A percentile compares a stretch with the other conserved stretches of the same genome.
These are phyloP conservation scores for Prionailurus bengalensis DNA, from an alignment of 2,113 vertebrate genomes.

Conservation along the genomic window DNA sequence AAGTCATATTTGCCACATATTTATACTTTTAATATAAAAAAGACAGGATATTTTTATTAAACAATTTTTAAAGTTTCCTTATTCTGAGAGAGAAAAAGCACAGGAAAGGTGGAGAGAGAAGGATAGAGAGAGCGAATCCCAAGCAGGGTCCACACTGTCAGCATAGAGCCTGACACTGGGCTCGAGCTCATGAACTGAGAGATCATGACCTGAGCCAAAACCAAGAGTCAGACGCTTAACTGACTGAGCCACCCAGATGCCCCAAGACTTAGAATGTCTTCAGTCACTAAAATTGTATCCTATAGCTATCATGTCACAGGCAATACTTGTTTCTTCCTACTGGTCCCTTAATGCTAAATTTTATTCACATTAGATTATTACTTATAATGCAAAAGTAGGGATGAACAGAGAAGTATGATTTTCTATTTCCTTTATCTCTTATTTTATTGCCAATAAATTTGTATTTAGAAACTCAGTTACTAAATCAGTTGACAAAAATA, in stretches of 20 bases:
- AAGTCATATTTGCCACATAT: neutral
- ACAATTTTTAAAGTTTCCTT: no score
- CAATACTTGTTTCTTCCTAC: slow-evolving; percentile 16
- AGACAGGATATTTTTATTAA: neutral
- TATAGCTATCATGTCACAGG: neutral
- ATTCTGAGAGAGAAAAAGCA: no score
- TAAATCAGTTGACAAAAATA: neutral
- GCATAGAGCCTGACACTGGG: no score
- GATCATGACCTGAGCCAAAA: no score
- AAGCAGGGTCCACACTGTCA: no score
- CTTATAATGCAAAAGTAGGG: neutral
- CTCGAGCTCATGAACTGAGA: no score
- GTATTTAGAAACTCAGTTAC: neutral
- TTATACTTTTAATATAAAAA: slow-evolving; percentile 26
- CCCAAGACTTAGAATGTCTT: neutral
- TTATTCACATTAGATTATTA: neutral
- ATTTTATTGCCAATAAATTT: neutral
- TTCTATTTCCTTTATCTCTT: slow-evolving; percentile 16
- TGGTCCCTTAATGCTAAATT: neutral
- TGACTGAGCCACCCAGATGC: no score
- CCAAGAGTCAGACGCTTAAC: no score
- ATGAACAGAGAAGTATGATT: neutral
- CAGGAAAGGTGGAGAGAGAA: no score
- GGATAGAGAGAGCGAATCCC: no score
- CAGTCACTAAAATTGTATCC: neutral